phyloP scores from a whole-genome alignment of 2,113 vertebrate species.

The Dromaius novaehollandiae region DNA sequence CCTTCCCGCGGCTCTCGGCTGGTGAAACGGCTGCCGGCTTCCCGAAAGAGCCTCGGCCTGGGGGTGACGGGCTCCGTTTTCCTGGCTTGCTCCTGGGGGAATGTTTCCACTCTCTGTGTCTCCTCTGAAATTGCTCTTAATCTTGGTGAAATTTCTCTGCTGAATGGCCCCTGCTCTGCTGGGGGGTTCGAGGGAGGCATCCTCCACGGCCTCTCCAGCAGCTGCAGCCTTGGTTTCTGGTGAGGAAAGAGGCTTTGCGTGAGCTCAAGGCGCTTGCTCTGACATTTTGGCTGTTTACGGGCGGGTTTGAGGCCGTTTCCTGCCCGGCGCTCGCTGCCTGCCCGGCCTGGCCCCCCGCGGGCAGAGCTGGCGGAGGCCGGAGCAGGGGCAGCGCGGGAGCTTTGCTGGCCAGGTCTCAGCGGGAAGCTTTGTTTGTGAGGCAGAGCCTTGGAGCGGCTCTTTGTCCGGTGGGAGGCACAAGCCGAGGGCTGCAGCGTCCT shows the following conservation, averaged over 20 bases:
- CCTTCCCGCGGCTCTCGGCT: background rate
- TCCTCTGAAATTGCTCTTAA: background rate
- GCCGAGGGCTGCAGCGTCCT: background rate
- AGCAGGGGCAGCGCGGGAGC: background rate
- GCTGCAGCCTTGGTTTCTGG: background rate
- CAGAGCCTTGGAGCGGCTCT: background rate
- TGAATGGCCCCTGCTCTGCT: background rate
- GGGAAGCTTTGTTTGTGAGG: background rate
- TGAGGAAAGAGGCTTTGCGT: background rate
- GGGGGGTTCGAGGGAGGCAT: background rate
- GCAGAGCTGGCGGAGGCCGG: background rate
- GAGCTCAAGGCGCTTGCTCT: too few relatives aligned
- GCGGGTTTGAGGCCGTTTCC: too few relatives aligned
- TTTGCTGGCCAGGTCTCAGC: too few relatives aligned
- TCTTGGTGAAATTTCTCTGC: background rate
- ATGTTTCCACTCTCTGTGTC: background rate
- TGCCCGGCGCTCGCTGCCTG: too few relatives aligned
- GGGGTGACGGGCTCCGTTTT: background rate
- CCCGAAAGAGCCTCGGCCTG: background rate
- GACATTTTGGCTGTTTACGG: too few relatives aligned
- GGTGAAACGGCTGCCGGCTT: background rate
- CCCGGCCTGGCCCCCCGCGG: too few relatives aligned
- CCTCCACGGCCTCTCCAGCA: too few relatives aligned
- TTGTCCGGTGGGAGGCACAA: background rate
- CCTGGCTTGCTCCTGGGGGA: background rate